Evolutionary conservation across 2,888 invertebrate species (phyloP), one percentile per base, ranked within the genome.

Genomic region (Tridacna crocea): DNA sequence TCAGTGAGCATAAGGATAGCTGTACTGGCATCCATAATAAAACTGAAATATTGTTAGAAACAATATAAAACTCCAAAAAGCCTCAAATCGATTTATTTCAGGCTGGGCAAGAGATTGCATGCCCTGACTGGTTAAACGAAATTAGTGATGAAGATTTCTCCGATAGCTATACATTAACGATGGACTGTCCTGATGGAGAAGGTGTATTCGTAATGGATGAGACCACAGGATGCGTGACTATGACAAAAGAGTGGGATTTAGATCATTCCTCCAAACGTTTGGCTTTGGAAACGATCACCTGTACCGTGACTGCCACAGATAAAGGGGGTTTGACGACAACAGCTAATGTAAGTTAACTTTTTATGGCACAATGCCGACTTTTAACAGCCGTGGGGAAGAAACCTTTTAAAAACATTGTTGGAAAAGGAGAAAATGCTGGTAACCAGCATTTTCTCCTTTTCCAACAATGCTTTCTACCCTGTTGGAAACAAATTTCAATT

Each of bases 221-320:
- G 13, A 24, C 36, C 6, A 80, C 77, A 15, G 79, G 68, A 17
- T 85, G 85, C 61, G 72, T 85, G 11, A 75, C 63, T 8, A 82
- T 85, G 80, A 68, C 68, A 13, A 72, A 60, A 51, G 85, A 85
- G 60, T 83, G 81, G 81, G 83, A 85, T 61, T 77, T 85, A 8
- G 85, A 85, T 72, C 72, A 27, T 10, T 70, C 60, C n/a, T 17
- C 22, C 12, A 81, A 79, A 60, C 46, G 83, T 17, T 6, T 46
- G 13, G 66, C 24, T n/a, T 24, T 22, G 36, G 81, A 81, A 3
- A 83, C 77, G 0, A 72, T 83, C 0, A 15, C 63, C 0, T 85
- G 85, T 47, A 83, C 79, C 17, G 79, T 83, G 10, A 83, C 79
- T 0, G 83, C 75, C 0, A 76, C 74, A n/a, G 85, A 85, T 66